Conservation (phyloP, 2,797 vertebrate genomes). For the Tenualosa thibaudeaui region DNA sequence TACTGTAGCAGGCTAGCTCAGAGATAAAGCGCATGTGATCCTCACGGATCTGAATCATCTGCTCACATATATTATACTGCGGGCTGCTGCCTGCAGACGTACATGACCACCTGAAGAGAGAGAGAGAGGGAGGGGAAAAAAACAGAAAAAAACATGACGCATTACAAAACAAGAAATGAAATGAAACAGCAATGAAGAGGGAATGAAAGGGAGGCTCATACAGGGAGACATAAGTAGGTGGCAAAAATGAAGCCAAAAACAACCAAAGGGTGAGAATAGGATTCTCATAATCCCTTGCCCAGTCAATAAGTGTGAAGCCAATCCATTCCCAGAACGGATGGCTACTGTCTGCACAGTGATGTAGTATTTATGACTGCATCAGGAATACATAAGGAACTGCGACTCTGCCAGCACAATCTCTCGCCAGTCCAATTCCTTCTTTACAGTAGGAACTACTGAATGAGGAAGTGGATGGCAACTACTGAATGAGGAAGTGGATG, state of each 20-base stretch:
- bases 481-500: neutral
- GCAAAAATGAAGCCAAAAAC: neutral
- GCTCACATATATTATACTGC: slow-evolving; percentile 98
- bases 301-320: neutral
- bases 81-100: slow-evolving; percentile 93
- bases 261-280: neutral
- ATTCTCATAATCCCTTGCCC: neutral
- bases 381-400: neutral
- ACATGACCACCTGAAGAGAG: slow-evolving; percentile 85
- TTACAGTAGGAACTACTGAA: neutral
- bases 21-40: slow-evolving; percentile 99
- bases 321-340: neutral
- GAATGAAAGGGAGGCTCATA: neutral
- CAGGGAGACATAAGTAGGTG: neutral
- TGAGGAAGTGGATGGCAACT: neutral
- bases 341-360: neutral
- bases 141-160: neutral
- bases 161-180: neutral
- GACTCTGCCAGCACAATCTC: neutral
- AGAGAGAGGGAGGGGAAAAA: neutral
- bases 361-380: too few relatives aligned
- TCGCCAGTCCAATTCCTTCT: neutral
- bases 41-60: slow-evolving; percentile 98
- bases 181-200: neutral
- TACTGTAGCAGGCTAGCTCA: slow-evolving; percentile 97